A percentile compares a stretch with the other conserved stretches of the same genome.
These are phyloP conservation scores for Galaxea fascicularis DNA, from an alignment of 92 coral and sea anemone genomes.

Conservation along the genomic window DNA sequence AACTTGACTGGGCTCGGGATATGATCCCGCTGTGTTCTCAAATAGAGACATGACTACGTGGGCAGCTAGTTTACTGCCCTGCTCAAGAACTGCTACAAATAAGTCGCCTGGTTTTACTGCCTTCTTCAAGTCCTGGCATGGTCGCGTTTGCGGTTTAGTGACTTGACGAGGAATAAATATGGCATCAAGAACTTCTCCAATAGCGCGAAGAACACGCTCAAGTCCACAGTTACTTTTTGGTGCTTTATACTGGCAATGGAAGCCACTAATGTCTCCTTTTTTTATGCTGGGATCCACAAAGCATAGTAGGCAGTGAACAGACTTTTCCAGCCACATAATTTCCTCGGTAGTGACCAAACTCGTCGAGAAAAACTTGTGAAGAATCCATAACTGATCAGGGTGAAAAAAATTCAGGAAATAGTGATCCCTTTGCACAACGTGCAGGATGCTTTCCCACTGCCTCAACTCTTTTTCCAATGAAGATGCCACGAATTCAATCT, in stretches of 20 bases:
- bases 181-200: constrained; percentile 73
- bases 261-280: constrained; percentile 49
- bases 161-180: constrained; percentile 59
- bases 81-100: constrained; percentile 88
- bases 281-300: constrained; percentile 69
- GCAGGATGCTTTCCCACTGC: constrained; percentile 69
- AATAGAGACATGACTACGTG: constrained; percentile 89
- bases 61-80: constrained; percentile 76
- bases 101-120: constrained; percentile 89
- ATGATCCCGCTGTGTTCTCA: constrained; percentile 68
- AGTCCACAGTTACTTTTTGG: constrained; percentile 43
- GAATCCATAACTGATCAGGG: constrained; percentile 85
- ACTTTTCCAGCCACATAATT: background rate
- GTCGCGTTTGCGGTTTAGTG: background rate
- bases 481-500: constrained; percentile 48
- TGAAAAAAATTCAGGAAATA: constrained; percentile 89
- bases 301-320: constrained; percentile 61
- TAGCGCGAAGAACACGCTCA: constrained; percentile 60
- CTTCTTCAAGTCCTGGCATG: constrained; percentile 42
- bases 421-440: constrained; percentile 53
- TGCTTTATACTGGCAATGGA: constrained; percentile 35
- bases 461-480: constrained; percentile 49
- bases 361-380: constrained; percentile 63
- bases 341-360: constrained; percentile 7
- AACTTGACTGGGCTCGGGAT: constrained; percentile 88